Base-by-base conservation (phyloP, 2,113 vertebrate species). In the Malaclemys terrapin region DNA sequence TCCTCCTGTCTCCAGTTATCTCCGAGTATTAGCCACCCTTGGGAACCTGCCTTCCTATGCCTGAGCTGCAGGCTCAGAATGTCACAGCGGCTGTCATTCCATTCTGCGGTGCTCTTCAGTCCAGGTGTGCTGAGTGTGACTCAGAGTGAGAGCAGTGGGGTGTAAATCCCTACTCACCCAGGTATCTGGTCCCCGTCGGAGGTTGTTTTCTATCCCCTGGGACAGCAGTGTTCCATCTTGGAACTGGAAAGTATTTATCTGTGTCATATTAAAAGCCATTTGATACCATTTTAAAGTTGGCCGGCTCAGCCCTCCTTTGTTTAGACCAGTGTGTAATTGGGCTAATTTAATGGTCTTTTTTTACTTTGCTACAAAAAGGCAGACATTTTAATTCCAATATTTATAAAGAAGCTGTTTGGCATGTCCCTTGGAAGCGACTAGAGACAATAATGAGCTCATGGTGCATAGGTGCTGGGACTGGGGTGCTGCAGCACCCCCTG, bases 231-330 rank as follows among this genome's bases (percentile, higher is more conserved):
- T 96, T 97, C 96, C 97, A 93, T 3, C 90, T 88, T 89, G 88
- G 93, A 97, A 97, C 92, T 97, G 93, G 86, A 92, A 96, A 94
- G 83, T 89, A 96, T 97, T 97, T 97, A 88, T 97, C 94, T 97
- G 94, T 96, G 94, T 97, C 95, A 89, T 90, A 97, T 97, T 96
- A 97, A 90, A 90, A 82, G 42, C 24, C 84, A 94, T 96, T 96
- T 92, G 92, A 81, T 94, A 93, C 96, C 94, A 96, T 91, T 97
- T 87, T 84, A 91, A 95, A 97, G 93, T 91, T 97, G 97, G 97
- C 97, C 96, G 80, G 29, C 49, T 38, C 35, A 79, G 22, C 22
- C 53, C 81, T 93, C 80, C 53, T 98, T 97, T 97, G 95, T 97
- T 97, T 93, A 95, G 94, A 91, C 88, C 92, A 84, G 94, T 89